Base-by-base conservation (phyloP, 2,113 vertebrate genomes). In the Callipepla californica region DNA sequence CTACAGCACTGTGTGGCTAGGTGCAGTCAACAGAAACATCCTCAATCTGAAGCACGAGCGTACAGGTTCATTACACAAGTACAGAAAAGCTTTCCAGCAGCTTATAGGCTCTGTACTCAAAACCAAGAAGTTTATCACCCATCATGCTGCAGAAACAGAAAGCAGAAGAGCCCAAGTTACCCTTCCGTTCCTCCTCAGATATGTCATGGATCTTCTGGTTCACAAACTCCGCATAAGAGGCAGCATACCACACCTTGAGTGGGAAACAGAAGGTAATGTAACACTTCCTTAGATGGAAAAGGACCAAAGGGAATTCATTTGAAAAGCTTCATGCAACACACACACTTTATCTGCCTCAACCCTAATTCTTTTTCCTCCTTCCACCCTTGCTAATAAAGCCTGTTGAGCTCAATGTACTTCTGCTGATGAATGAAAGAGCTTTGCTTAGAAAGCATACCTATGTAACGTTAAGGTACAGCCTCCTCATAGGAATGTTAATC, bases 171-270 rank as follows among this genome's bases (percentile, higher is more conserved):
- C 36, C 50, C 65, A 50, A 77, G 47, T 94, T 96, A 99, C 99
- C 99, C 97, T 99, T 99, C 89, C 98, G 98, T 95, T 99, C 99
- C 92, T 99, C 99, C 84, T 99, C 99, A 26, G 99, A 99, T 85
- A 99, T 98, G 94, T 99, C 98, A 36, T 99, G 99, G 93, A 99
- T 98, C 97, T 99, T 99, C 93, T 99, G 98, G 96, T 98, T 99
- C 89, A 99, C 99, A 95, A 99, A 99, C 84, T 99, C 99, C 0
- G 99, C 99, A 2, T 99, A 99, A 7, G 99, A 99, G 1, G 99
- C 99, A 38, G 99, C 99, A 8, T 99, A 99, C 99, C 99, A 99
- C 75, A 99, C 99, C 99, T 99, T 94, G 85, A 94, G 74, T 36
- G 93, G 73, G 42, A 72, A 63, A 94, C 30, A 87, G 1, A 85